Conservation (phyloP, 1,140 invertebrate species). For the Epicauta chinensis region DNA sequence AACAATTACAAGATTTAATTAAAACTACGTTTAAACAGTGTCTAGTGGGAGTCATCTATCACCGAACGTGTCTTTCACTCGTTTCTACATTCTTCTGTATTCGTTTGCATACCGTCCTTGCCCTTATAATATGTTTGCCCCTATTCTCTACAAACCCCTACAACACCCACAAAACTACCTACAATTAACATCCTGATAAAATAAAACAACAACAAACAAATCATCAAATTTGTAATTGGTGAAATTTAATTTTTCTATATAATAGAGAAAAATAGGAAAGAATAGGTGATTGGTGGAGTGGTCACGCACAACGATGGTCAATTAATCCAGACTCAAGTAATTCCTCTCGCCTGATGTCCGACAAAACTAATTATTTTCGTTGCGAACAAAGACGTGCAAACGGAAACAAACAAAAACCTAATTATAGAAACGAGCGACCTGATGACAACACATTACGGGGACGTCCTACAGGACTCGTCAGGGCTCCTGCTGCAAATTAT, state of each 20-base stretch:
- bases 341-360: slow-evolving; percentile 1
- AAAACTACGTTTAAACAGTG: slow-evolving; percentile 41
- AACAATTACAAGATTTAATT: slow-evolving; percentile 45
- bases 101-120: slow-evolving; percentile 33
- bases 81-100: slow-evolving; percentile 35
- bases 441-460: slow-evolving; percentile 39
- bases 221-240: no score
- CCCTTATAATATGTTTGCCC: slow-evolving; percentile 11
- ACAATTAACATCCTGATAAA: neutral
- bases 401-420: slow-evolving; percentile 37
- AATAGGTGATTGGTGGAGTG: no score
- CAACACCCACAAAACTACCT: slow-evolving; percentile 5
- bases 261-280: no score
- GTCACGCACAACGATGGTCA: no score
- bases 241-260: no score
- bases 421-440: slow-evolving; percentile 39
- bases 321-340: no score
- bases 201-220: no score
- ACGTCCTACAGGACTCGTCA: slow-evolving; percentile 39
- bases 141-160: slow-evolving; percentile 6
- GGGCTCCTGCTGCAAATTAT: slow-evolving; percentile 31
- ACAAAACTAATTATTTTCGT: slow-evolving; percentile 35
- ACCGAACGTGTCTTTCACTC: slow-evolving; percentile 37
- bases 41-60: slow-evolving; percentile 42
- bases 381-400: slow-evolving; percentile 28